phyloP scores from a whole-genome alignment of 1,140 invertebrate genomes.

The Drosophila santomea region DNA sequence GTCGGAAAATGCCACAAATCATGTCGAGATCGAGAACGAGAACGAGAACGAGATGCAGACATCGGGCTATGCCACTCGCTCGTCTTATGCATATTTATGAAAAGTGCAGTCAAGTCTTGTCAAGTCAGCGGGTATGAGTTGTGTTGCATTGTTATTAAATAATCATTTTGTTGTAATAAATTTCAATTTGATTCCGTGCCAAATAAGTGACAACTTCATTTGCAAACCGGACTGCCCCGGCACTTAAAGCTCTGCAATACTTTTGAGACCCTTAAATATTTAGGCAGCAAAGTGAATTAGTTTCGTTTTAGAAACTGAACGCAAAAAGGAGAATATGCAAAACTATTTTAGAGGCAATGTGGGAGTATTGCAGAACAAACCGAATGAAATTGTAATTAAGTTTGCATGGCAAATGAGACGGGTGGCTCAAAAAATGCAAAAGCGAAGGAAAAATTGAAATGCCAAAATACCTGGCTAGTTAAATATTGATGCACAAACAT shows the following conservation, averaged over 20 bases:
- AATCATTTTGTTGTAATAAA: conserved; percentile 81
- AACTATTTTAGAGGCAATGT: conserved; percentile 41
- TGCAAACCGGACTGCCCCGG: conserved; percentile 22
- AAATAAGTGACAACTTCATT: conserved; percentile 76
- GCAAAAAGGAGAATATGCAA: conserved; percentile 11
- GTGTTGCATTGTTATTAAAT: conserved; percentile 70
- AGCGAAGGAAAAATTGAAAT: conserved; percentile 5
- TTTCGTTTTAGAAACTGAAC: conserved; percentile 35
- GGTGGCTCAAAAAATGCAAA: conserved; percentile 55
- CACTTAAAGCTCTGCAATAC: conserved; percentile 25
- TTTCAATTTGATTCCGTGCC: conserved; percentile 71
- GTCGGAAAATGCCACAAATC: conserved; percentile 71
- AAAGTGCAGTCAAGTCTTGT: conserved; percentile 73
- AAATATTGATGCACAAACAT: conserved; percentile 41
- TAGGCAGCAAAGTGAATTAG: conserved; percentile 61
- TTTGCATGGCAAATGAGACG: conserved; percentile 76
- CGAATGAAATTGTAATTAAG: conserved; percentile 77
- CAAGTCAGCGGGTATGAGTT: conserved; percentile 35
- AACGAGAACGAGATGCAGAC: conserved; percentile 16
- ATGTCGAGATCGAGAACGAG: conserved; percentile 39
- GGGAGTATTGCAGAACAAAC: conserved; percentile 48
- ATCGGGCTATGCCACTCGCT: conserved; percentile 10
- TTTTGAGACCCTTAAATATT: conserved; percentile 62
- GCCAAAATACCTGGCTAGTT: conserved; percentile 24
- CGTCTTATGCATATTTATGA: conserved; percentile 76